Evolutionary conservation across 2,888 invertebrate species (phyloP).

Genomic region (Rhorus exstirpatorius): DNA sequence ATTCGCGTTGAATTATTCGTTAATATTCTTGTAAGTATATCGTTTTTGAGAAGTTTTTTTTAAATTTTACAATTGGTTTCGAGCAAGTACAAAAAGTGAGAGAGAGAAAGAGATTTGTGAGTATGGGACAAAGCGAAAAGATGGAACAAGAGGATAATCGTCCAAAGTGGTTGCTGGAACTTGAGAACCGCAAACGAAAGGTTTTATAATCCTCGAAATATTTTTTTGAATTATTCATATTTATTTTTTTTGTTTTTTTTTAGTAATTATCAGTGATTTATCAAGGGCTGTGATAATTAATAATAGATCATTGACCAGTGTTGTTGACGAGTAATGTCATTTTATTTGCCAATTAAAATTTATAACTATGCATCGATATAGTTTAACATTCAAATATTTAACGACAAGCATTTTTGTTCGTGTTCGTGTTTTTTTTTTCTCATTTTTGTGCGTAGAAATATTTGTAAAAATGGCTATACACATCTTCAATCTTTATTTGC

Average conservation of each 20-base stretch:
- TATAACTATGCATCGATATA: no score
- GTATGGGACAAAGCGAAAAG: conserved; percentile 64
- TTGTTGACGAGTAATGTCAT: background rate
- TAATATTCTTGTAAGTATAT: background rate
- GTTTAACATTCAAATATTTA: no score
- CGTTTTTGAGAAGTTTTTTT: background rate
- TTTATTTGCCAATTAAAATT: no score
- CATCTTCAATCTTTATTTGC: conserved; percentile 2
- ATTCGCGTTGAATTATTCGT: conserved; percentile 8
- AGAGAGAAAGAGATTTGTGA: conserved; percentile 9
- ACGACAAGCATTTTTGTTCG: no score
- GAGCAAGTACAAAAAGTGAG: background rate
- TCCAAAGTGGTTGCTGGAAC: conserved; percentile 83
- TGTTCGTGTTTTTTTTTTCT: no score
- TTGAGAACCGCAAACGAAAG: conserved; percentile 84
- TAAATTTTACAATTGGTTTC: background rate
- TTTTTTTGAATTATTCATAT: conserved; percentile 33
- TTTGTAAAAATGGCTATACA: background rate
- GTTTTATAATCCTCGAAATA: conserved; percentile 70
- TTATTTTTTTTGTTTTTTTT: background rate
- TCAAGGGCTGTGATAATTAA: background rate
- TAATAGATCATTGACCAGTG: background rate
- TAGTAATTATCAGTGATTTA: background rate
- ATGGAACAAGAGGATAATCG: conserved; percentile 78
- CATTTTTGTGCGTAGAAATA: background rate